These are phyloP conservation scores for Melanotaenia duboulayi DNA, from an alignment of 2,113 vertebrate genomes.

Conservation along the genomic window DNA sequence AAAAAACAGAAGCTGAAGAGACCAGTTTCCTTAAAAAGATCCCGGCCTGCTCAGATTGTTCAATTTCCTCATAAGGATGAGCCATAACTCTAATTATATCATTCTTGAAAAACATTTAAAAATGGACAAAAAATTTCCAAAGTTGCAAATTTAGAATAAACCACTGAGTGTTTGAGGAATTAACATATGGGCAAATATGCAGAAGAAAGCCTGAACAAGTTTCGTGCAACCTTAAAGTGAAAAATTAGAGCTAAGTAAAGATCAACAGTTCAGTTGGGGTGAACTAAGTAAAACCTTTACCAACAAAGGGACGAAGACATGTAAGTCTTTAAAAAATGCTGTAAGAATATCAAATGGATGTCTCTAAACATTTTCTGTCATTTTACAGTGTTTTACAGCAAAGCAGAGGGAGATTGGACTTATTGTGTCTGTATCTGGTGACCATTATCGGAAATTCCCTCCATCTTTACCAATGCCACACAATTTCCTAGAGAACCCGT, in stretches of 20 bases:
- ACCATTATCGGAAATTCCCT: not conserved
- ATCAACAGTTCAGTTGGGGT: too few species aligned
- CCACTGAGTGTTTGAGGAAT: too few species aligned
- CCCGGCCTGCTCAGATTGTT: not conserved
- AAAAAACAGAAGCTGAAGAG: not conserved
- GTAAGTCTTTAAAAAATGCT: too few species aligned
- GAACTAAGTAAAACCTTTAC: too few species aligned
- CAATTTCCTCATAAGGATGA: not conserved
- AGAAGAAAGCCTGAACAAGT: too few species aligned
- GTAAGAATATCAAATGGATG: too few species aligned
- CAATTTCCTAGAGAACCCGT: constrained; percentile 9
- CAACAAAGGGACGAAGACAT: too few species aligned
- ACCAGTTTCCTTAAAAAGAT: not conserved
- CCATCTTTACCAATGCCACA: not conserved
- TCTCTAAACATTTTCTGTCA: too few species aligned
- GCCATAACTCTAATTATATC: not conserved
- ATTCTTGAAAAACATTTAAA: not conserved
- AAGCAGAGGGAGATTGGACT: constrained; percentile 4
- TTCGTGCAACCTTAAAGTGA: too few species aligned
- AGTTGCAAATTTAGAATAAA: too few species aligned
- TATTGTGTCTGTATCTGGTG: not conserved
- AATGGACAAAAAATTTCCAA: not conserved
- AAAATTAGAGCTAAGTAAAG: too few species aligned
- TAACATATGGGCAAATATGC: too few species aligned
- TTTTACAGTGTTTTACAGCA: not conserved